phyloP scores from a whole-genome alignment of 2,888 invertebrate species.

The Drosophila affinis region DNA sequence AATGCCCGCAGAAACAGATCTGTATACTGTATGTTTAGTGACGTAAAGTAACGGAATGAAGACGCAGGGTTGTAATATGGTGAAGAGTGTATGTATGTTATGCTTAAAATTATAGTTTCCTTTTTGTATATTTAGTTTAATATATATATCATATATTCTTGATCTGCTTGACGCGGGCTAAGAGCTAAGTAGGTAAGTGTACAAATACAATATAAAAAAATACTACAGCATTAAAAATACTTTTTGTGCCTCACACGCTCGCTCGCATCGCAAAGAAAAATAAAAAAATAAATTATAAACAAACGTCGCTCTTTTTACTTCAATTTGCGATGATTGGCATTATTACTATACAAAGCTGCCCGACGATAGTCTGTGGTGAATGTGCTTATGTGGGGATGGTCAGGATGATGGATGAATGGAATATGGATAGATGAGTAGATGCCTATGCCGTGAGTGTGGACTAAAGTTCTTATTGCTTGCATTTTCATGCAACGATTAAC shows the following conservation, averaged over 20 bases:
- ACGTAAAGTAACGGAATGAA: background rate
- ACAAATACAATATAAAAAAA: conserved; percentile 50
- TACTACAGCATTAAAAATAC: conserved; percentile 50
- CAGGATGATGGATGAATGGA: conserved; percentile 5
- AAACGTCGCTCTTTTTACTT: conserved; percentile 11
- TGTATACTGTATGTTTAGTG: no score
- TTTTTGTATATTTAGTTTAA: conserved; percentile 19
- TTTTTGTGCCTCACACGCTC: conserved; percentile 14
- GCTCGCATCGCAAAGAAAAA: conserved; percentile 27
- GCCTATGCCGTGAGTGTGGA: background rate
- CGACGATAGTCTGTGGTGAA: conserved; percentile 13
- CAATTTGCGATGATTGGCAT: conserved; percentile 17
- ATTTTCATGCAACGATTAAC: background rate
- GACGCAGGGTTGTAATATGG: background rate
- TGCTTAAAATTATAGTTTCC: conserved; percentile 11
- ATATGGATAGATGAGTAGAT: conserved; percentile 2
- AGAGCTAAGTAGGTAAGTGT: conserved; percentile 32
- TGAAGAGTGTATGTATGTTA: background rate
- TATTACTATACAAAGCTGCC: conserved; percentile 42
- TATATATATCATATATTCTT: conserved; percentile 37
- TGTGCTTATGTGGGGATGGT: conserved; percentile 9
- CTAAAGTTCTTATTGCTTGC: background rate
- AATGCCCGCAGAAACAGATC: no score
- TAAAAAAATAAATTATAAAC: conserved; percentile 36
- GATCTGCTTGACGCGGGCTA: conserved; percentile 31